Evolutionary conservation across 2,888 invertebrate genomes (phyloP), one percentile per base, ranked within the genome.

Genomic region (Cataglyphis cursor): DNA sequence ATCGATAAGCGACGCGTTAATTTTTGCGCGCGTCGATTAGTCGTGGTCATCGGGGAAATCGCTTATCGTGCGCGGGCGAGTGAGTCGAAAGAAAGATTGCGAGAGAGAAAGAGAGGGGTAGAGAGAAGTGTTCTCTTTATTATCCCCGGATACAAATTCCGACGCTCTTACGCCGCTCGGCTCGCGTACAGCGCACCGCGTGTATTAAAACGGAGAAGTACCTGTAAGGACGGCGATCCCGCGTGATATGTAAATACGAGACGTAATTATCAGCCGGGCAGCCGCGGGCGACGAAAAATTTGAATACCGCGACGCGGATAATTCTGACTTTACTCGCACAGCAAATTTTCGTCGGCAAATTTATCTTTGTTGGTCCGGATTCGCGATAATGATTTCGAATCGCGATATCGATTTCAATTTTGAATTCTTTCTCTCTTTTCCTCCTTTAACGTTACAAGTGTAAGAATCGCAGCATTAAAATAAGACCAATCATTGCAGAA

Each of bases 161-260:
- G 44, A 59, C 57, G 78, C 68, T 59, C 59, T 80, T 48, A 44
- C 18, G 18, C 12, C 8, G 59, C 59, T 35, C 44, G 72, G 44
- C 51, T 51, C 51, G 51, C 51, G n/a, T 28, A 28, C 70, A 28
- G 44, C 38, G 65, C 44, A 44, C 8, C 44, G 38, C 72, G 72
- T 24, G 59, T 72, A 80, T 80, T 80, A 80, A 80, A 80, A 72
- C 35, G 18, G 21, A 72, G 44, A 72, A 80, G 59, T 61, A 80
- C 78, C 72, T 31, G 44, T 80, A 80, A 70, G 72, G 44, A 18
- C 59, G 44, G 72, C 31, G 78, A 80, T 80, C 78, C 57, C 78
- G 78, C 72, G 78, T 48, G 78, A 80, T 80, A 80, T 80, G 78
- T 80, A 80, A 80, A 80, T 80, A 80, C 78, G 59, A 35, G 59